Evolutionary conservation across 1,140 invertebrate genomes (phyloP), one percentile per base, ranked within the genome.

Genomic region (Macrosteles quadrilineatus): DNA sequence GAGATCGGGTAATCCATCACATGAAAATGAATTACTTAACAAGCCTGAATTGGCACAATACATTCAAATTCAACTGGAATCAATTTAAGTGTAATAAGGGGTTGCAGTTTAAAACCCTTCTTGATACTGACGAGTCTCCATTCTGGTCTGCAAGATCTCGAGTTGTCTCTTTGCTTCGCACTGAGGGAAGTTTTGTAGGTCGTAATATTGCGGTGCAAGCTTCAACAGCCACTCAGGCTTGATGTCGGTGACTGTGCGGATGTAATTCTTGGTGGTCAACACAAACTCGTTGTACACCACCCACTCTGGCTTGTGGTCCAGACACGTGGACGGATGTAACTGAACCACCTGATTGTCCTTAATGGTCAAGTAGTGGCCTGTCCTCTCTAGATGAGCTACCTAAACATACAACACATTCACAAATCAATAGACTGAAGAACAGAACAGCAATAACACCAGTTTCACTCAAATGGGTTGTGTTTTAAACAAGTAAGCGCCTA

Each of bases 211-310:
- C 0, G 97, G 96, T 0, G 98, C 96, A 73, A 98, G 91, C 77
- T 91, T 91, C 1, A 99, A 81, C n/a, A 99, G 83, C 96, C 93
- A 96, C 78, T 95, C 92, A 67, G 93, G 96, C 87, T 99, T 99
- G 64, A 99, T 95, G 80, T 99, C 98, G 1, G 97, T 99, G 1
- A 98, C 96, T 1, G 98, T 99, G 74, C 98, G 86, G 74, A 99
- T 99, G 80, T 99, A 99, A 82, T 99, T 99, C 82, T 99, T 99
- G 14, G 97, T 98, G 31, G 98, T 99, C 65, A 99, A 85, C 30
- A 99, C 98, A 82, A 99, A 99, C 83, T 99, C 98, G 83, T 99
- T 99, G 83, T 99, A 99, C 63, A 99, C 90, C 19, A 99, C 97
- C 98, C 98, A 99, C 80, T 99, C 98, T 1, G 98, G 98, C 84